Evolutionary conservation across 1,140 invertebrate genomes (phyloP).

Genomic region (Heliconius hewitsoni): DNA sequence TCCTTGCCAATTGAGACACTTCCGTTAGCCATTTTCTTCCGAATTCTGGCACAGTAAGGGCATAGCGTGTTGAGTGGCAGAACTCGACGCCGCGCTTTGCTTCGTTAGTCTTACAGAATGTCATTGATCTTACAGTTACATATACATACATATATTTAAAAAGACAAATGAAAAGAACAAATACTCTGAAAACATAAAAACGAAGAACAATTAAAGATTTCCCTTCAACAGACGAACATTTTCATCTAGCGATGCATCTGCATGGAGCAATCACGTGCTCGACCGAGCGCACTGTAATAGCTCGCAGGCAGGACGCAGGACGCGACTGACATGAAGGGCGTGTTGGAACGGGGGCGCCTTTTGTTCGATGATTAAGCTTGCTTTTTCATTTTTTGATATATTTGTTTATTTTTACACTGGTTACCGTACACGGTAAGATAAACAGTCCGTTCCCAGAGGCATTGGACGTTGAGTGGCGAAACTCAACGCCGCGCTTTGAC

Average conservation of each 20-base stretch:
- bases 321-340: background rate
- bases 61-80: too few relatives aligned
- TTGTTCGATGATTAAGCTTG: background rate
- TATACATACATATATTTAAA: too few relatives aligned
- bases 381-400: background rate
- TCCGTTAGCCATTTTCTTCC: too few relatives aligned
- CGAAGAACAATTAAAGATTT: conserved; percentile 3
- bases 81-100: too few relatives aligned
- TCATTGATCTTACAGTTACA: too few relatives aligned
- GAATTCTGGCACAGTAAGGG: too few relatives aligned
- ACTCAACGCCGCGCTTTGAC: too few relatives aligned
- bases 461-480: too few relatives aligned
- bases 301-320: background rate
- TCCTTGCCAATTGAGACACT: too few relatives aligned
- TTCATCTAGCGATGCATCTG: background rate
- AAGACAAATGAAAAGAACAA: background rate
- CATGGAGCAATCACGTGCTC: background rate
- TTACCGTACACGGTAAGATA: background rate
- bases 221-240: conserved; percentile 1
- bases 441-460: too few relatives aligned
- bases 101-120: too few relatives aligned
- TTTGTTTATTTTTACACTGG: background rate
- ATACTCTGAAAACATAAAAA: background rate
- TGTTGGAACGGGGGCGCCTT: background rate
- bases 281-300: background rate